Conservation (phyloP, 2,888 invertebrate genomes). For the Drosophila mimica region DNA sequence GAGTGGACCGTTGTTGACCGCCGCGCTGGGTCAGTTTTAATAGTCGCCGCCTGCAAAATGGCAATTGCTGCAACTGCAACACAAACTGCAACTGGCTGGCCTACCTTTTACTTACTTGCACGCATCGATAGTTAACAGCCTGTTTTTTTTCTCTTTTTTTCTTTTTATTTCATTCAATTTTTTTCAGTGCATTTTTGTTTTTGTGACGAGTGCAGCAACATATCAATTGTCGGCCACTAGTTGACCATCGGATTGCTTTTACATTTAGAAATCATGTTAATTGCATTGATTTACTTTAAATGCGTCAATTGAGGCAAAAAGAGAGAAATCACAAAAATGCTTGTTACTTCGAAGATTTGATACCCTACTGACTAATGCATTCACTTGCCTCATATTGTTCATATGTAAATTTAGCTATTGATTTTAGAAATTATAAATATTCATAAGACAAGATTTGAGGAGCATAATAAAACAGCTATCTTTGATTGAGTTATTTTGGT, state of each 20-base stretch:
- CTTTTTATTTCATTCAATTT: neutral
- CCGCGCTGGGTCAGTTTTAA: constrained; percentile 77
- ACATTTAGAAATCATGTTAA: constrained; percentile 72
- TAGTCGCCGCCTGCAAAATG: constrained; percentile 36
- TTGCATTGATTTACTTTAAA: constrained; percentile 61
- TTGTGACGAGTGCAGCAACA: constrained; percentile 35
- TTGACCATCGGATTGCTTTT: constrained; percentile 72
- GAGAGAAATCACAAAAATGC: constrained; percentile 2
- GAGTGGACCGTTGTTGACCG: constrained; percentile 75
- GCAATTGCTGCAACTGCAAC: constrained; percentile 16
- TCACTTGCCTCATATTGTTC: neutral
- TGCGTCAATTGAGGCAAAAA: constrained; percentile 17
- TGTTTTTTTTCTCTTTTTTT: constrained; percentile 36
- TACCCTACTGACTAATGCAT: neutral
- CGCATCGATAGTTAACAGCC: constrained; percentile 58
- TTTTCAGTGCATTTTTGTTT: constrained; percentile 57
- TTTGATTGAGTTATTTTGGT: neutral
- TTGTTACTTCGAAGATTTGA: neutral
- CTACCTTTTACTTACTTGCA: constrained; percentile 77
- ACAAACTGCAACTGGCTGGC: constrained; percentile 59
- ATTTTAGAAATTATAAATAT: neutral
- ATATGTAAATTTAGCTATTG: neutral
- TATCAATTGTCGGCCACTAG: constrained; percentile 70
- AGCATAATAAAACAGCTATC: neutral
- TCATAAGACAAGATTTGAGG: neutral